Percentiles rank a stretch among this genome's conserved stretches.
These are phyloP conservation scores for Molorchus minor DNA, from an alignment of 2,888 invertebrate species.

Conservation along the genomic window DNA sequence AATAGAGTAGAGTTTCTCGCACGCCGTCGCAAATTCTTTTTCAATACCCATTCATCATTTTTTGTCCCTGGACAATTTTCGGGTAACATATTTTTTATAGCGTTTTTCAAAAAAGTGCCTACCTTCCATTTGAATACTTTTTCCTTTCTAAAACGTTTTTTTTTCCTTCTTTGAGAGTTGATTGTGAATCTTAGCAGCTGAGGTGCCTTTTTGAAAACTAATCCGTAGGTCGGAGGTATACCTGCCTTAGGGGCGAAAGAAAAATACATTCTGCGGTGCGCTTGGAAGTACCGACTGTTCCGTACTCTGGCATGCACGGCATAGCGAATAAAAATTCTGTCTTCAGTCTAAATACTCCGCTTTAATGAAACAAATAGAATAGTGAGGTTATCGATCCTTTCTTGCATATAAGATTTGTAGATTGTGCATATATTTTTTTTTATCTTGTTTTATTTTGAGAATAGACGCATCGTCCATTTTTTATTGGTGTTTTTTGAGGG, in stretches of 20 bases:
- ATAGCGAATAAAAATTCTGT: conserved; percentile 21
- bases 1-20: too few relatives aligned
- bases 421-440: conserved; percentile 30
- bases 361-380: conserved; percentile 33
- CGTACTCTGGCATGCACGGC: background rate
- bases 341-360: conserved; percentile 39
- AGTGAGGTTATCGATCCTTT: conserved; percentile 1
- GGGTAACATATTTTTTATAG: conserved; percentile 34
- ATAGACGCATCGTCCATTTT: conserved; percentile 27
- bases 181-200: conserved; percentile 42
- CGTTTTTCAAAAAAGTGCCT: conserved; percentile 42
- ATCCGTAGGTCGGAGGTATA: conserved; percentile 34
- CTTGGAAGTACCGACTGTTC: background rate
- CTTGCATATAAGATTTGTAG: conserved; percentile 22
- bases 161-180: conserved; percentile 27
- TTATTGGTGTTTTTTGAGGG: conserved; percentile 9
- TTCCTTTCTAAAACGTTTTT: conserved; percentile 24
- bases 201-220: conserved; percentile 42
- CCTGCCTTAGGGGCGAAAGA: conserved; percentile 22
- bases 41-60: too few relatives aligned
- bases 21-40: too few relatives aligned
- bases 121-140: conserved; percentile 31
- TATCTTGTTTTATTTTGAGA: conserved; percentile 24
- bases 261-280: too few relatives aligned
- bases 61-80: too few relatives aligned